These are phyloP conservation scores for Protomyctophum bolini DNA, from an alignment of 2,113 vertebrate species.

Conservation along the genomic window DNA sequence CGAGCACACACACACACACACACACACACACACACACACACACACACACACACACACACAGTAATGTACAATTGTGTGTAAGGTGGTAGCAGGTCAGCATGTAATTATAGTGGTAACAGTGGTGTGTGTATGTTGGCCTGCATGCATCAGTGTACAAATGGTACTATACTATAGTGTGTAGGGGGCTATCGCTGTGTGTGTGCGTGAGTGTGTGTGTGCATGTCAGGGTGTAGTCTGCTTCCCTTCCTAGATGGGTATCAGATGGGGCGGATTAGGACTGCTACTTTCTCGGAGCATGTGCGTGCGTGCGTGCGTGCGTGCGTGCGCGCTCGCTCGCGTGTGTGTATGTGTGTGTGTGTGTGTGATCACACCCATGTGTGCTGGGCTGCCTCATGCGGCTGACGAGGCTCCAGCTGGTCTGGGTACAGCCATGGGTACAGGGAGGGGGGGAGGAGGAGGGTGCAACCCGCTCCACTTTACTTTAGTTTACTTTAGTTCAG, in stretches of 20 bases:
- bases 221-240: not conserved
- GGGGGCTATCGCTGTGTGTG: not conserved
- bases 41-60: constrained; percentile 5
- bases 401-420: constrained; percentile 73
- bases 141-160: not conserved
- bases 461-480: not conserved
- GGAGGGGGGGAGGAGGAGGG: no score
- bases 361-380: constrained; percentile 71
- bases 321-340: not conserved
- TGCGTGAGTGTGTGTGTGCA: not conserved
- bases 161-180: not conserved
- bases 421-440: constrained; percentile 53
- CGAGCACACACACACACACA: no score
- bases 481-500: no score
- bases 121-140: not conserved
- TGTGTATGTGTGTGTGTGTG: not conserved
- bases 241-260: not conserved
- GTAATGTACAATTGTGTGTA: no score
- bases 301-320: constrained; percentile 10
- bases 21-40: not conserved
- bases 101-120: no score
- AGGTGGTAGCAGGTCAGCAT: no score
- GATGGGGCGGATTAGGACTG: not conserved
- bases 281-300: not conserved
- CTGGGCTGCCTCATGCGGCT: constrained; percentile 64